These are phyloP conservation scores for Corticium candelabrum DNA, from an alignment of 37 sponge, comb jelly and placozoan genomes.

Conservation along the genomic window DNA sequence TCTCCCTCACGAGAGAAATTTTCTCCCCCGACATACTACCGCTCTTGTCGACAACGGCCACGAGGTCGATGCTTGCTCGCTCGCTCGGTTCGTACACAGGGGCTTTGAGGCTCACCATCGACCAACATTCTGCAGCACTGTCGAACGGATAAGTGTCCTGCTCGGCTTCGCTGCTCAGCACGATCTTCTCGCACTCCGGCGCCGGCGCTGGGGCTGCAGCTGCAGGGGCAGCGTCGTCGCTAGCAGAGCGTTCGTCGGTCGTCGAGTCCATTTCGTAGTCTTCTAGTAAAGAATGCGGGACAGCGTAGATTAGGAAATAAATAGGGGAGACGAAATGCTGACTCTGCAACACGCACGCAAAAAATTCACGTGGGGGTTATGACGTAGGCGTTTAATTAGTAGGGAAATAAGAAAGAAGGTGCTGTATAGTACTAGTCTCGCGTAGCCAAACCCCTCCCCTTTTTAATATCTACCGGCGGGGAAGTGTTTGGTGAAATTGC, in stretches of 20 bases:
- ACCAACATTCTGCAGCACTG: constrained; percentile 49
- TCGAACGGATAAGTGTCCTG: constrained; percentile 32
- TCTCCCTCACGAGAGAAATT: constrained; percentile 68
- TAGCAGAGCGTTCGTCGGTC: neutral
- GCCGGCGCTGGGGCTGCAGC: neutral
- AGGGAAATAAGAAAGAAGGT: too few species aligned
- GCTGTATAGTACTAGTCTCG: too few species aligned
- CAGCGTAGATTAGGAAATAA: too few species aligned
- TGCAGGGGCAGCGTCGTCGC: neutral
- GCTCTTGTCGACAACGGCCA: constrained; percentile 81
- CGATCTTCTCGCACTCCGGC: neutral
- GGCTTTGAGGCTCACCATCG: constrained; percentile 47
- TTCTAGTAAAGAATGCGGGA: too few species aligned
- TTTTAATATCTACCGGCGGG: too few species aligned
- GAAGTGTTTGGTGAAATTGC: too few species aligned
- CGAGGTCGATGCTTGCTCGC: constrained; percentile 69
- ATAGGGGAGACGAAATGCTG: too few species aligned
- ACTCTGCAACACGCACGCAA: too few species aligned
- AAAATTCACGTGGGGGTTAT: too few species aligned
- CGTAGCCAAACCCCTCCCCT: too few species aligned
- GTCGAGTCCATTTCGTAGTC: too few species aligned
- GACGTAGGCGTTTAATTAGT: too few species aligned
- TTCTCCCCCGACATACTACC: constrained; percentile 86
- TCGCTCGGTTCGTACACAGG: constrained; percentile 66
- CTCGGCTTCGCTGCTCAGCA: neutral